Evolutionary conservation across 2,113 vertebrate species (phyloP), one percentile per base, ranked within the genome.

Genomic region (Pterocles gutturalis): DNA sequence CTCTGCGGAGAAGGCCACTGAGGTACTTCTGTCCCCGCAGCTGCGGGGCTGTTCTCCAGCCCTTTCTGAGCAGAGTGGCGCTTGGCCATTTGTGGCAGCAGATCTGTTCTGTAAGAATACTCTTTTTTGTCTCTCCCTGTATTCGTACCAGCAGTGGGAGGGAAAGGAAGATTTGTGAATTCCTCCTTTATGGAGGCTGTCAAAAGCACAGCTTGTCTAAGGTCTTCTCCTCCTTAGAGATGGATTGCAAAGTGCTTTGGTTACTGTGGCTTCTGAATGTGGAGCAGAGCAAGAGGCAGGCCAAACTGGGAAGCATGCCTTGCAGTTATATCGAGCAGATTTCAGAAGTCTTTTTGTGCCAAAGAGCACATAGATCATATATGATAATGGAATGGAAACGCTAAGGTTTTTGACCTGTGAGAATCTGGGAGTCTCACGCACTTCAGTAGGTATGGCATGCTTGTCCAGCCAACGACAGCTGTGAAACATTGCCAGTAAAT

Each of bases 1-100:
- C 96, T 98, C 99, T 7, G 96, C 98, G 1, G 99, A 99, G 92
- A 98, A 98, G 0, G 96, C 99, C 26, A 73, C 97, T 25, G 99
- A 99, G 99, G 99, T 99, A 97, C 3, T 10, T 2, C 76, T 24
- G 31, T 41, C 6, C 26, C 45, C 69, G 36, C 7, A 1, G 8
- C 4, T 4, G 16, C 1, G 0, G 54, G 48, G 41, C 46, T 60
- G 20, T 7, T 24, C 51, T 22, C 38, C 24, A 2, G 16, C 46
- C 28, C 64, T 49, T 36, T 17, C 55, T 34, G 61, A 71, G 62
- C 69, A 58, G 31, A 38, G 29, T 2, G 36, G 5, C 49, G 3
- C 29, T 57, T 21, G 34, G 69, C 69, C 12, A 1, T 19, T 29
- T 34, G 43, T 51, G 67, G 80, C 54, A 45, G 41, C 33, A 57